Evolutionary conservation across 2,888 invertebrate species (phyloP).

Genomic region (Heliconius erato): DNA sequence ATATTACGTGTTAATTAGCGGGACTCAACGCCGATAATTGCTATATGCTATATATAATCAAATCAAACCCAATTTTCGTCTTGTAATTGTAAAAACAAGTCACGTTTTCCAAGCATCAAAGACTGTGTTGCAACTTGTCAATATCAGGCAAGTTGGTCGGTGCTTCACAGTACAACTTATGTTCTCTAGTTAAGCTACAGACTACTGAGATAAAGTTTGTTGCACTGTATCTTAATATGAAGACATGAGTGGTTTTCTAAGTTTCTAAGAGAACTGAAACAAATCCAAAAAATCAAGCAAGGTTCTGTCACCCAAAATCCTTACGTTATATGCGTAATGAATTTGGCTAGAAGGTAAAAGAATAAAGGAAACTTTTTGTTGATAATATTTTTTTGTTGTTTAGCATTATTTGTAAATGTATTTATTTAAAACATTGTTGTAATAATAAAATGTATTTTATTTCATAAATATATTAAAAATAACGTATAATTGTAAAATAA

Average conservation of each 20-base stretch:
- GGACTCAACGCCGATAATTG: background rate
- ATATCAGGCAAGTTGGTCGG: constrained; percentile 32
- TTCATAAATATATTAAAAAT: too few species aligned
- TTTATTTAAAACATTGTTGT: too few species aligned
- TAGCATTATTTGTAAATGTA: too few species aligned
- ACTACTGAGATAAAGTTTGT: constrained; percentile 32
- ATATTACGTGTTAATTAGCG: background rate
- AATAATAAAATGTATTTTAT: too few species aligned
- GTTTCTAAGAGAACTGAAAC: background rate
- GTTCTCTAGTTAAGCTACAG: constrained; percentile 32
- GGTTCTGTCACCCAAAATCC: too few species aligned
- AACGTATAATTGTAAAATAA: too few species aligned
- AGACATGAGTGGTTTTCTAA: constrained; percentile 4
- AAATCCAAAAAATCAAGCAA: background rate
- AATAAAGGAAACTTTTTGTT: too few species aligned
- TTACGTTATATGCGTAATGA: too few species aligned
- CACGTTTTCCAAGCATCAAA: constrained; percentile 15
- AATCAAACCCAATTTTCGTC: background rate
- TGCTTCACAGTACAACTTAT: constrained; percentile 36
- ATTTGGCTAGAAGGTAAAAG: too few species aligned
- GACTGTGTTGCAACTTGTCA: constrained; percentile 26
- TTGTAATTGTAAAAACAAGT: constrained; percentile 5
- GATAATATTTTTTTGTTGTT: too few species aligned
- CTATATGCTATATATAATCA: background rate
- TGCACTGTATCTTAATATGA: background rate